These are phyloP conservation scores for Philonicus albiceps DNA, from an alignment of 2,888 invertebrate genomes.

Conservation along the genomic window DNA sequence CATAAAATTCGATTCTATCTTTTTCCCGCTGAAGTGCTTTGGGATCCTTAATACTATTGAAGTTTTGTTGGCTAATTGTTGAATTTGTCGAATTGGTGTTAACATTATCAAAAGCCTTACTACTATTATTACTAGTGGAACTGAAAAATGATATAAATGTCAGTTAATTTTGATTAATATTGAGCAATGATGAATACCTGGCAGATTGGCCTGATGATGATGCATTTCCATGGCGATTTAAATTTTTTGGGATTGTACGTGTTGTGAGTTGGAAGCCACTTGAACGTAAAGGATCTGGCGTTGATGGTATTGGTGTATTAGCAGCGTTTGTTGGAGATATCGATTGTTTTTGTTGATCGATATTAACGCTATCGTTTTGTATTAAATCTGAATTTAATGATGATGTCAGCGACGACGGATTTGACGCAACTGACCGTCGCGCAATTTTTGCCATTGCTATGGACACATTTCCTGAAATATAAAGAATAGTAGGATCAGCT, in stretches of 20 bases:
- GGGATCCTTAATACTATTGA: constrained; percentile 15
- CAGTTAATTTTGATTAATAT: background rate
- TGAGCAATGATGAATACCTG: constrained; percentile 2
- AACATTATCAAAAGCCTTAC: constrained; percentile 46
- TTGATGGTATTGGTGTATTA: constrained; percentile 31
- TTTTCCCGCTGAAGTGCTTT: constrained; percentile 70
- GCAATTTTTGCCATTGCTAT: constrained; percentile 65
- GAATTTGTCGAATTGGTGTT: constrained; percentile 38
- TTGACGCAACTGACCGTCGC: constrained; percentile 60
- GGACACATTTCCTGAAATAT: constrained; percentile 61
- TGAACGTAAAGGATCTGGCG: constrained; percentile 51
- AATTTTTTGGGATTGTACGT: constrained; percentile 51
- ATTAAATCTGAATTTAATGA: constrained; percentile 40
- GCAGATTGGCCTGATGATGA: constrained; percentile 46
- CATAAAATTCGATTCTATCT: constrained; percentile 82
- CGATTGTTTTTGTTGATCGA: constrained; percentile 24
- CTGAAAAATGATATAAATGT: constrained; percentile 8
- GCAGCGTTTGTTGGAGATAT: constrained; percentile 40
- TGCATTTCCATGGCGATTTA: constrained; percentile 47
- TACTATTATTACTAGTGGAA: constrained; percentile 44
- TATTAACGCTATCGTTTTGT: background rate
- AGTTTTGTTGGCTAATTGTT: constrained; percentile 37
- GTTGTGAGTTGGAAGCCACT: constrained; percentile 51
- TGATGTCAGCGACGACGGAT: constrained; percentile 53
- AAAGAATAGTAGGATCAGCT: background rate